A percentile compares a stretch with the other conserved stretches of the same genome.
Conservation (phyloP, 2,888 invertebrate genomes). For the Drosophila peninsularis region DNA sequence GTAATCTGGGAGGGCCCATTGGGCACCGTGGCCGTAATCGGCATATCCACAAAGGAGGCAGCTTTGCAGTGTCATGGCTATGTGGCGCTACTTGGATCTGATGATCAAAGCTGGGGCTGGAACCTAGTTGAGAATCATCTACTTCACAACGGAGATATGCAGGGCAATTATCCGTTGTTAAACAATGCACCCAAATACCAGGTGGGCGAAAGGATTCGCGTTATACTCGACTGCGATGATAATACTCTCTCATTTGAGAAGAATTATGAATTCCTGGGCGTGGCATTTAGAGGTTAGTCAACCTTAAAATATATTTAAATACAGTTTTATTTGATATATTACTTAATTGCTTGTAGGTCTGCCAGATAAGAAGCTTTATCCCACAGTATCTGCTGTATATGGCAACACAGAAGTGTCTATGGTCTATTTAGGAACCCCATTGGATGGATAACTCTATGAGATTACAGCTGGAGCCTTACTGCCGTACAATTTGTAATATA, state of each 20-base stretch:
- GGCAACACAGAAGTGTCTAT: conserved; percentile 99
- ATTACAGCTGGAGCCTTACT: conserved; percentile 61
- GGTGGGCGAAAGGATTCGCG: conserved; percentile 98
- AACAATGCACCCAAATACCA: conserved; percentile 99
- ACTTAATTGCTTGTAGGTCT: conserved; percentile 87
- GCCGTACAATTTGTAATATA: conserved; percentile 67
- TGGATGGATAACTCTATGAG: conserved; percentile 91
- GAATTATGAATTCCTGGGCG: conserved; percentile 98
- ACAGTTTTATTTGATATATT: no score
- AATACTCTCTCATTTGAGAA: conserved; percentile 98
- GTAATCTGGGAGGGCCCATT: conserved; percentile 99
- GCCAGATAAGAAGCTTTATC: conserved; percentile 96
- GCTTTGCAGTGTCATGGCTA: conserved; percentile 97
- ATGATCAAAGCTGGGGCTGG: conserved; percentile 99
- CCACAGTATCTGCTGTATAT: conserved; percentile 98
- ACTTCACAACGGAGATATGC: conserved; percentile 97
- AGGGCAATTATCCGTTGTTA: conserved; percentile 96
- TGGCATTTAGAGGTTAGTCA: conserved; percentile 95
- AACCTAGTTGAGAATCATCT: conserved; percentile 99
- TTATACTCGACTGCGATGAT: conserved; percentile 98
- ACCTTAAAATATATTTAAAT: background rate
- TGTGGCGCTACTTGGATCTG: conserved; percentile 96
- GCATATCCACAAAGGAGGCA: conserved; percentile 96
- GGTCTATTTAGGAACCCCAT: conserved; percentile 98
- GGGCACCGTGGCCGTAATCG: conserved; percentile 98